These are phyloP conservation scores for Syngnathus typhle DNA, from an alignment of 2,113 vertebrate species.

Conservation along the genomic window DNA sequence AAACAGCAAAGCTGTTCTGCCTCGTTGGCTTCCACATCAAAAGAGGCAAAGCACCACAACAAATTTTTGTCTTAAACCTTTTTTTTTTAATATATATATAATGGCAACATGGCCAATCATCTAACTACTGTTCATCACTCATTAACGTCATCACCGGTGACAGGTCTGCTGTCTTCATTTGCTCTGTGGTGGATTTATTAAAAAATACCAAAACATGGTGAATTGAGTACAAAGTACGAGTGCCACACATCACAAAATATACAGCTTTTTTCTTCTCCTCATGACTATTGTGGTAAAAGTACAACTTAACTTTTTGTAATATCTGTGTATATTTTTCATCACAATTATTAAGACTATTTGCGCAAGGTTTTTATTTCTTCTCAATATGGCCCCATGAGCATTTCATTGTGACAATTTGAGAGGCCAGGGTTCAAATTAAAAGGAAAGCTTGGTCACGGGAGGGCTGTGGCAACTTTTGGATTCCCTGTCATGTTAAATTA, in stretches of 20 bases:
- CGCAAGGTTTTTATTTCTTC: background rate
- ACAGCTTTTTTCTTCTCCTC: background rate
- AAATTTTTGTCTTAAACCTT: background rate
- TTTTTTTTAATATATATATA: background rate
- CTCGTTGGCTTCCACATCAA: conserved; percentile 4
- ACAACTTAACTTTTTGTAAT: background rate
- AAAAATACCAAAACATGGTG: background rate
- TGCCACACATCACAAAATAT: background rate
- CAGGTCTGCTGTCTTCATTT: conserved; percentile 49
- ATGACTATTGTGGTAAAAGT: background rate
- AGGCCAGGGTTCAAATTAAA: conserved; percentile 4
- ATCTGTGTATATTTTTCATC: background rate
- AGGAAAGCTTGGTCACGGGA: background rate
- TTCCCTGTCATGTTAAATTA: conserved; percentile 12
- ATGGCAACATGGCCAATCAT: background rate
- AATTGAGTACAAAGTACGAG: background rate
- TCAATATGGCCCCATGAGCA: conserved; percentile 14
- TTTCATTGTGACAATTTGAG: background rate
- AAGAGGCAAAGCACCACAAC: background rate
- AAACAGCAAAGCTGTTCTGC: conserved; percentile 10
- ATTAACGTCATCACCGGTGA: conserved; percentile 24
- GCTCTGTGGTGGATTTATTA: conserved; percentile 10
- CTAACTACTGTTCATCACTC: background rate
- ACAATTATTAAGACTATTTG: background rate
- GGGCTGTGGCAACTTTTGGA: conserved; percentile 23